Evolutionary conservation across 1,140 invertebrate species (phyloP).

Genomic region (Leptopilina boulardi): DNA sequence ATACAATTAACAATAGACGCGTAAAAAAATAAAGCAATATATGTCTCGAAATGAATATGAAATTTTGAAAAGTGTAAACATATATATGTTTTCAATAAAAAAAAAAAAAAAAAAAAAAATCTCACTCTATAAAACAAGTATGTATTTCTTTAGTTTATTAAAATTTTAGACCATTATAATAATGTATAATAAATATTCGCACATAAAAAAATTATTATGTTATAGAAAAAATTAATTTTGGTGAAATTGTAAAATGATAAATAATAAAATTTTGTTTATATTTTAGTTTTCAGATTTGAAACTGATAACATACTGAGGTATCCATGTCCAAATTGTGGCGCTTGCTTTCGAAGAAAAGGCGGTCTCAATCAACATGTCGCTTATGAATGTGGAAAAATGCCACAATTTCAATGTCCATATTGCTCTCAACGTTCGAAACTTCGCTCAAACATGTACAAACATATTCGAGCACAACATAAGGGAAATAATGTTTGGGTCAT

Average conservation of each 20-base stretch:
- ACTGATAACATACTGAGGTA: conserved; percentile 55
- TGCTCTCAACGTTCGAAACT: conserved; percentile 71
- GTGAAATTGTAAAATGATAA: not conserved
- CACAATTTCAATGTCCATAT: conserved; percentile 77
- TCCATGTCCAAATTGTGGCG: conserved; percentile 72
- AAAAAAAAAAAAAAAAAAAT: no score
- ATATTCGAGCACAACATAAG: conserved; percentile 1
- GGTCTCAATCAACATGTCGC: conserved; percentile 75
- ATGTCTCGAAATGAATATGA: not conserved
- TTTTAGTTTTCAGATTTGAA: conserved; percentile 59
- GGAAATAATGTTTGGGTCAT: conserved; percentile 19
- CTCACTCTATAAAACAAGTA: not conserved
- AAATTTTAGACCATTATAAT: not conserved
- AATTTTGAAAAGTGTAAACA: not conserved
- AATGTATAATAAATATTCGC: not conserved
- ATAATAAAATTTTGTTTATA: conserved; percentile 31
- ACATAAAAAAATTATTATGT: no score
- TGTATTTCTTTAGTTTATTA: not conserved
- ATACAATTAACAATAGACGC: no score
- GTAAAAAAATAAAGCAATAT: not conserved
- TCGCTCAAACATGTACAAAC: conserved; percentile 13
- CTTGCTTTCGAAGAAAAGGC: conserved; percentile 74
- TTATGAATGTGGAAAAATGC: conserved; percentile 77
- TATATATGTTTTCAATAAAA: conserved; percentile 11
- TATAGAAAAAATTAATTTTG: no score